These are phyloP conservation scores for Myiozetetes cayanensis DNA, from an alignment of 2,113 vertebrate species.

Conservation along the genomic window DNA sequence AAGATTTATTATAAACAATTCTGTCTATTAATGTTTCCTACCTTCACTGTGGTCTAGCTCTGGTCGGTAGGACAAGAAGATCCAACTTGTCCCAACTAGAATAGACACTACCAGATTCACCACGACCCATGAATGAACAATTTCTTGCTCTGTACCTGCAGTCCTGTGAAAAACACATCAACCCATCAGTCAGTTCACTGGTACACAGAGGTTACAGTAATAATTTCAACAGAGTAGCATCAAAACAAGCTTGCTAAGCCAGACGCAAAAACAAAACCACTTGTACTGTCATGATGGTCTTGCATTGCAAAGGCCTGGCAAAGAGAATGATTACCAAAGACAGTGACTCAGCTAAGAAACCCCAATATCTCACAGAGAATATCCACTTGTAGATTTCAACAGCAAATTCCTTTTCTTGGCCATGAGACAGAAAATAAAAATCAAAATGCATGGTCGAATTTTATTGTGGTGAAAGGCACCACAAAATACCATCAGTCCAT, in stretches of 20 bases:
- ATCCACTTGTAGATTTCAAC: not conserved
- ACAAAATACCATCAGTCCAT: not conserved
- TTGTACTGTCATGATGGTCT: not conserved
- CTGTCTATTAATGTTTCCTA: slow-evolving; percentile 42
- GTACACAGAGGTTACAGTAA: not conserved
- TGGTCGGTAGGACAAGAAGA: slow-evolving; percentile 84
- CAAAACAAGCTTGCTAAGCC: not conserved
- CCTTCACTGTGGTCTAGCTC: slow-evolving; percentile 90
- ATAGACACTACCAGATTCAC: slow-evolving; percentile 91
- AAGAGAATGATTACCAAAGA: not conserved
- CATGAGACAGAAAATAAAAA: not conserved
- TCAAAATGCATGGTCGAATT: not conserved
- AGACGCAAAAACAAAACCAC: not conserved
- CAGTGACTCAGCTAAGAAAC: not conserved
- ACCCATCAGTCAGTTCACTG: not conserved
- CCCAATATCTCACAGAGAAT: not conserved
- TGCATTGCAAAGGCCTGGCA: not conserved
- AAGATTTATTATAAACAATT: not conserved
- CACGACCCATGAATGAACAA: slow-evolving; percentile 89
- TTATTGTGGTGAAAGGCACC: not conserved
- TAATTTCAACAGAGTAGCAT: not conserved
- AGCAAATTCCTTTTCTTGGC: not conserved
- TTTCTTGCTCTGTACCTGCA: slow-evolving; percentile 78
- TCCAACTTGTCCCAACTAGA: slow-evolving; percentile 89
- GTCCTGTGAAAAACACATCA: slow-evolving; percentile 72